Evolutionary conservation across 2,888 invertebrate species (phyloP).

Genomic region (Cantharis nigra): DNA sequence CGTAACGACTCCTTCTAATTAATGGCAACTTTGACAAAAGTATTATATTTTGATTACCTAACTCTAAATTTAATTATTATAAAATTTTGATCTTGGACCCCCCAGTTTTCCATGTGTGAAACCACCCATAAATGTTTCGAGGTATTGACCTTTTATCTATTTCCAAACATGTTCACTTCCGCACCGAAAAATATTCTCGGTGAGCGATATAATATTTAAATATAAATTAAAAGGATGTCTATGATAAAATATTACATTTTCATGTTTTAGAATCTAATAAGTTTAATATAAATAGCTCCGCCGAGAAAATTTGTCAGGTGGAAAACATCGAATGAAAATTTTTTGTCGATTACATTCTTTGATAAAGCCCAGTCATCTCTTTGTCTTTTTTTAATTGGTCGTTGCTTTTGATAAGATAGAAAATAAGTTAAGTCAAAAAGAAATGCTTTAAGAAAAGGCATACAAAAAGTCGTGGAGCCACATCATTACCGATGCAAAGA

Average conservation of each 20-base stretch:
- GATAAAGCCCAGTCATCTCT: neutral
- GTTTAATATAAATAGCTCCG: neutral
- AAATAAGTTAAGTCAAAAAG: neutral
- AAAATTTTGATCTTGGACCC: neutral
- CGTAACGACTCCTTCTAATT: neutral
- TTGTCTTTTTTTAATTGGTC: neutral
- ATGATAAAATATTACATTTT: neutral
- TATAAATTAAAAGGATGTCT: neutral
- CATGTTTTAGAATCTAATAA: neutral
- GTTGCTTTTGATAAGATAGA: neutral
- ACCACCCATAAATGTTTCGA: conserved; percentile 29
- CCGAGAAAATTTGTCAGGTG: neutral
- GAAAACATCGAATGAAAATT: neutral
- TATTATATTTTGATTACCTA: neutral
- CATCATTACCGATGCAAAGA: conserved; percentile 40
- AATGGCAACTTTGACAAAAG: neutral
- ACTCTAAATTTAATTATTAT: neutral
- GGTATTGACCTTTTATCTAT: conserved; percentile 39
- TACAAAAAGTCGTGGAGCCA: conserved; percentile 33
- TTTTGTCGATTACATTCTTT: neutral
- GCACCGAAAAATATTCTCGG: conserved; percentile 29
- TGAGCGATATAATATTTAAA: neutral
- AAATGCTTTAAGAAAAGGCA: neutral
- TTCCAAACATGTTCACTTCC: conserved; percentile 36
- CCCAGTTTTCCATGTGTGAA: conserved; percentile 13